Conservation (phyloP, 2,113 vertebrate species). For the Syngnathus floridae region DNA sequence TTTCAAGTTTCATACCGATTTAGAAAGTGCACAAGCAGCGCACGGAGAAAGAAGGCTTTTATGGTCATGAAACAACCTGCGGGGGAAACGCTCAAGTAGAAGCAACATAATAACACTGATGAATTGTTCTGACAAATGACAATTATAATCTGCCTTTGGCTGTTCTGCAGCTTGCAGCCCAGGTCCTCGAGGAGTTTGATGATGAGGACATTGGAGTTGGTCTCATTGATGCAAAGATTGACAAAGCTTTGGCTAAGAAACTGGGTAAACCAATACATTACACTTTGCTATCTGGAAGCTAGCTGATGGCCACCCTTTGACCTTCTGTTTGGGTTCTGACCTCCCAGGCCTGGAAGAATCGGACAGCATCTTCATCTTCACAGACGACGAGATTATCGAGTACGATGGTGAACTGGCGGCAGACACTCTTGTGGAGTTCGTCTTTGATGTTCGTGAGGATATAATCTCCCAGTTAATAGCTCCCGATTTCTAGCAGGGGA, state of each 20-base stretch:
- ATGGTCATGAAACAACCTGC: slow-evolving; percentile 57
- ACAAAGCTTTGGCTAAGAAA: slow-evolving; percentile 81
- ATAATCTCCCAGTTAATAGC: slow-evolving; percentile 58
- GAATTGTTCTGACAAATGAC: neutral
- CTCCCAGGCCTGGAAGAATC: slow-evolving; percentile 75
- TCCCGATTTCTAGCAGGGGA: slow-evolving; percentile 26
- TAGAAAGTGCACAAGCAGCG: slow-evolving; percentile 69
- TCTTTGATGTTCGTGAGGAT: slow-evolving; percentile 81
- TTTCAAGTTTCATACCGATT: slow-evolving; percentile 71
- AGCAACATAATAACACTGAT: no score
- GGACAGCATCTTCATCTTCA: slow-evolving; percentile 85
- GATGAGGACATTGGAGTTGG: slow-evolving; percentile 84
- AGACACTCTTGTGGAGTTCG: slow-evolving; percentile 85
- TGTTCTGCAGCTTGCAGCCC: slow-evolving; percentile 79
- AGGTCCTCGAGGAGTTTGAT: slow-evolving; percentile 84
- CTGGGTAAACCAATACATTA: slow-evolving; percentile 64
- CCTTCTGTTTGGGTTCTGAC: neutral
- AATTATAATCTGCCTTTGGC: slow-evolving; percentile 12
- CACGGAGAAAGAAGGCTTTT: slow-evolving; percentile 62
- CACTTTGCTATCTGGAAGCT: neutral
- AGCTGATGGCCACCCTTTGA: neutral
- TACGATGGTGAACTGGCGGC: slow-evolving; percentile 86
- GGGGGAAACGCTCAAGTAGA: slow-evolving; percentile 13
- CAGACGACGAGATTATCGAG: slow-evolving; percentile 83
- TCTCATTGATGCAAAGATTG: slow-evolving; percentile 80